Evolutionary conservation across 2,888 invertebrate species (phyloP).

Genomic region (Asteroscopus sphinx): DNA sequence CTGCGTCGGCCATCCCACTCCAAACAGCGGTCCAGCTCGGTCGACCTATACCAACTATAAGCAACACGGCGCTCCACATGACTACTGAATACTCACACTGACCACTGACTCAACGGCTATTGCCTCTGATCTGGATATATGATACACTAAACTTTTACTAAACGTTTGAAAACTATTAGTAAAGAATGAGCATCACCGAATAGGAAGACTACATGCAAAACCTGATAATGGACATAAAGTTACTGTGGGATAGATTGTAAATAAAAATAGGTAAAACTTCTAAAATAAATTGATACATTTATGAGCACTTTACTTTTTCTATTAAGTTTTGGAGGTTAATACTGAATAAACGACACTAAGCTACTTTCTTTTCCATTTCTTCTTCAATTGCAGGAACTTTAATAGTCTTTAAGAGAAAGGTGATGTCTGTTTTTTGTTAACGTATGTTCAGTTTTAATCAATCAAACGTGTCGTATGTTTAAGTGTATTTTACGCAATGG

Average conservation of each 20-base stretch:
- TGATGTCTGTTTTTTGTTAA: conserved; percentile 4
- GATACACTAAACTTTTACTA: conserved; percentile 1
- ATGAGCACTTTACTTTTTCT: conserved; percentile 13
- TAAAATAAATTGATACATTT: conserved; percentile 15
- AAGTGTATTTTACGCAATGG: conserved; percentile 17
- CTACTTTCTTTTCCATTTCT: conserved; percentile 24
- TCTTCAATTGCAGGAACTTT: conserved; percentile 4
- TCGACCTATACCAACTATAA: conserved; percentile 82
- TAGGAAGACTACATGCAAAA: conserved; percentile 11
- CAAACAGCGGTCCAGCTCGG: conserved; percentile 68
- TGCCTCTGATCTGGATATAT: conserved; percentile 10
- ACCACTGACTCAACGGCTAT: conserved; percentile 18
- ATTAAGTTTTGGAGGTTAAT: conserved; percentile 20
- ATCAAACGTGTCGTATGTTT: conserved; percentile 17
- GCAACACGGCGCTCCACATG: conserved; percentile 21
- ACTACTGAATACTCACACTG: conserved; percentile 11
- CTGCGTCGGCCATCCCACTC: conserved; percentile 76
- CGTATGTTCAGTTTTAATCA: conserved; percentile 6
- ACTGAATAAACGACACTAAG: conserved; percentile 7
- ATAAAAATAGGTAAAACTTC: conserved; percentile 24
- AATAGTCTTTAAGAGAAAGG: conserved; percentile 6
- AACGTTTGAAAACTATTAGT: background rate
- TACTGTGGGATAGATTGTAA: conserved; percentile 19
- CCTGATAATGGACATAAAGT: conserved; percentile 15
- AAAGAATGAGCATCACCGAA: background rate